A percentile compares a stretch with the other conserved stretches of the same genome.
Conservation (phyloP, 2,113 vertebrate species). For the Nesoenas mayeri region DNA sequence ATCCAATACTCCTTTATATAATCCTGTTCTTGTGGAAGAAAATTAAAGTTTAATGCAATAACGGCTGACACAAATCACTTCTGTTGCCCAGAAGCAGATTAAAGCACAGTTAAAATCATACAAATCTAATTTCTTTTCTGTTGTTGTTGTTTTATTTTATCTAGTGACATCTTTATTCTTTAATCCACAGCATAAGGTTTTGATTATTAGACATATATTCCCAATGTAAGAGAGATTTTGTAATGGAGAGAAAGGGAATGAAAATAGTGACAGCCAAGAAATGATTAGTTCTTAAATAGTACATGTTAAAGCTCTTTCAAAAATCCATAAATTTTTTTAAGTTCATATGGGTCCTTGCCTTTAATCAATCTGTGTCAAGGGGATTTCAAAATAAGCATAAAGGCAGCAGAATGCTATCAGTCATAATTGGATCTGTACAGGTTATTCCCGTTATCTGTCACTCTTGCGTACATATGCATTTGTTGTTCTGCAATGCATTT, state of each 20-base stretch:
- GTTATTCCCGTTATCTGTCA: not conserved
- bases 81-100: constrained; percentile 83
- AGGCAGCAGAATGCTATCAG: constrained; percentile 59
- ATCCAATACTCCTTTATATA: constrained; percentile 84
- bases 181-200: constrained; percentile 73
- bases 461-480: not conserved
- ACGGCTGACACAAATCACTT: constrained; percentile 83
- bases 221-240: constrained; percentile 33
- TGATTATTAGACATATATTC: constrained; percentile 75
- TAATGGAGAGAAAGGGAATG: not conserved
- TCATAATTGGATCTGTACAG: constrained; percentile 42
- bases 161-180: constrained; percentile 74
- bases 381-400: constrained; percentile 70
- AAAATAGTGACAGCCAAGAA: constrained; percentile 56
- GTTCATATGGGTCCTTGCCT: constrained; percentile 47
- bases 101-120: constrained; percentile 83
- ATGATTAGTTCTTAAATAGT: constrained; percentile 67
- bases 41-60: constrained; percentile 89
- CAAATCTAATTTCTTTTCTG: constrained; percentile 77
- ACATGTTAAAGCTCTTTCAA: constrained; percentile 62
- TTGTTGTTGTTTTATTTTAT: constrained; percentile 69
- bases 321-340: constrained; percentile 72
- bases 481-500: not conserved
- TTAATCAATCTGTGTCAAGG: constrained; percentile 72
- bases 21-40: constrained; percentile 81